Base-by-base conservation (phyloP, 2,888 invertebrate genomes). In the Muscina levida region DNA sequence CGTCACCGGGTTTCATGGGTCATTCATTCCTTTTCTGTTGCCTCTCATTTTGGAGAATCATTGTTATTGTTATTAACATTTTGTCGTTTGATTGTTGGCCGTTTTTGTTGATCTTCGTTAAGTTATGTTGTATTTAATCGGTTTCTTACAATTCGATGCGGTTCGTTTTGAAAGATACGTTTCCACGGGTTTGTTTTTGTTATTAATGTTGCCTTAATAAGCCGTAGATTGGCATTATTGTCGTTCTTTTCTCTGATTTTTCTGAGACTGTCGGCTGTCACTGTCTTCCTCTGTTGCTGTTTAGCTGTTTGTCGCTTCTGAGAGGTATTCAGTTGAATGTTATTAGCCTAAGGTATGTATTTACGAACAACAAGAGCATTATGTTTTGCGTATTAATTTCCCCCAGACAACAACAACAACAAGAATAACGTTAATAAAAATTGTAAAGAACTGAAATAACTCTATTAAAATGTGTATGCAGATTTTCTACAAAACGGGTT, bases 141-240 rank as follows among this genome's bases (percentile, higher is more conserved):
- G 75, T 82, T 77, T 78, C 74, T 85, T 87, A 84, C 87, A 84
- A 87, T 88, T 87, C 87, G 88, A 83, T 88, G 86, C 84, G 88
- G 84, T 86, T 87, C 87, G 88, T 88, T 88, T 87, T 79, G 79
- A 70, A 42, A 62, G 65, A 65, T 82, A 62, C 72, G 68, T 74
- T 42, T 62, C 39, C 70, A 70, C 73, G 72, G 65, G 76, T 77
- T 82, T 74, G 78, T 83, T 81, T 73, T 83, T 77, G 78, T 83
- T 80, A 75, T 82, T 82, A 81, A 80, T 82, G 77, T 82, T 82
- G 77, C 79, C 72, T 74, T 81, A 79, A 82, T 88, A 88, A 88
- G 87, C 87, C 88, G 88, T 88, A 88, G 88, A 88, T 88, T 88
- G 88, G 88, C 86, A 88, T 88, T 88, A 88, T 88, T 87, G 87